Conservation (phyloP, 2,888 invertebrate genomes). For the Eudemis profundana region DNA sequence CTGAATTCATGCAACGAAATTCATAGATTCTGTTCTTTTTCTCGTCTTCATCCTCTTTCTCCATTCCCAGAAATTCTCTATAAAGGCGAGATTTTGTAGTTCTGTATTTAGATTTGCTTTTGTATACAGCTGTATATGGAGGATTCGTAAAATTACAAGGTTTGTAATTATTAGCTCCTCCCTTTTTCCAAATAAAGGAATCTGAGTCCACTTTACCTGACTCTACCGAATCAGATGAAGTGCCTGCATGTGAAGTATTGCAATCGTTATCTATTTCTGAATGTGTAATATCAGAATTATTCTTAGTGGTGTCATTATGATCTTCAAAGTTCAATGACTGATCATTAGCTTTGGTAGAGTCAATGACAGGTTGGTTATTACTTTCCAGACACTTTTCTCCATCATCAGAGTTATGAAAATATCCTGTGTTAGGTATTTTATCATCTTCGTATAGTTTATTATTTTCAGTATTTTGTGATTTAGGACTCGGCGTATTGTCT, state of each 20-base stretch:
- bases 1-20: constrained; percentile 14
- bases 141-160: constrained; percentile 50
- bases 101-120: constrained; percentile 56
- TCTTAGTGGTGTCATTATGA: background rate
- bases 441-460: background rate
- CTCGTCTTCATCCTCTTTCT: constrained; percentile 47
- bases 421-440: background rate
- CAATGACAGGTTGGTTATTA: background rate
- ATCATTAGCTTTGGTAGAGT: background rate
- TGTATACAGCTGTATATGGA: constrained; percentile 60
- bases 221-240: constrained; percentile 62
- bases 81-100: constrained; percentile 59
- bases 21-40: constrained; percentile 1
- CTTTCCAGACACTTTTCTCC: background rate
- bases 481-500: constrained; percentile 43
- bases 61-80: constrained; percentile 61
- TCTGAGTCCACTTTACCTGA: constrained; percentile 64
- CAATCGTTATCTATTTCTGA: constrained; percentile 49
- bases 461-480: background rate
- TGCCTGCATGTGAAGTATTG: constrained; percentile 49
- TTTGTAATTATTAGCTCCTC: constrained; percentile 47
- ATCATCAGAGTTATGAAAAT: background rate
- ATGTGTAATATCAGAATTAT: constrained; percentile 47
- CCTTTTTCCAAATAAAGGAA: constrained; percentile 66
- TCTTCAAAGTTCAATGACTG: background rate